Conservation (phyloP, 2,113 vertebrate species). For the Megaceryle torquata region DNA sequence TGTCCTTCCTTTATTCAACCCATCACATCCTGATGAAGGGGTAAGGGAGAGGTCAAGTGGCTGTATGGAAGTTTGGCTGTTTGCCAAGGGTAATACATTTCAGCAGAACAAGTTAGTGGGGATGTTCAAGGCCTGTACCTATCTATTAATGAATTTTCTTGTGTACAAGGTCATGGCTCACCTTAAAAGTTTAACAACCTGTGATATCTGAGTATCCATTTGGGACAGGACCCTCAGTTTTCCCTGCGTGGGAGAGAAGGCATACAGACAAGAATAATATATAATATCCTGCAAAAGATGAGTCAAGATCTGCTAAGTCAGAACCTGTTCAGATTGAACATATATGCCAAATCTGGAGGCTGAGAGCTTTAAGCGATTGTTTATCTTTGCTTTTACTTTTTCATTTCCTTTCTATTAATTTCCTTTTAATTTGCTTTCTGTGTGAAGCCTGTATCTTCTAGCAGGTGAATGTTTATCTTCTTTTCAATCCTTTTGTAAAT, state of each 20-base stretch:
- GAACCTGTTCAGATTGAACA: not conserved
- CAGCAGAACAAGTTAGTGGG: not conserved
- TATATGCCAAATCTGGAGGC: not conserved
- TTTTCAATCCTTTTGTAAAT: not conserved
- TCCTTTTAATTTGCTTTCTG: not conserved
- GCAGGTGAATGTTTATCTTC: not conserved
- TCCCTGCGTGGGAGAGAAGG: not conserved
- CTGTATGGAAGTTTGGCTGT: not conserved
- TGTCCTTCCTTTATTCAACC: not conserved
- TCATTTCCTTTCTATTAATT: not conserved
- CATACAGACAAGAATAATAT: not conserved
- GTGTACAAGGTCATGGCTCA: not conserved
- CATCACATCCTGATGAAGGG: not conserved
- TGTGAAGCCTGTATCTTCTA: not conserved
- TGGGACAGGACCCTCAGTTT: not conserved
- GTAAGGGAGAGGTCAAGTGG: fast-evolving
- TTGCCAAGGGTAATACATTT: not conserved
- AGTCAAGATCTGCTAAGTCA: not conserved
- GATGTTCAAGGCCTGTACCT: not conserved
- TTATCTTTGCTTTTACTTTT: not conserved
- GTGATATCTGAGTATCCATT: not conserved
- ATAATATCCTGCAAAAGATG: not conserved
- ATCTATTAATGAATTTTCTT: not conserved
- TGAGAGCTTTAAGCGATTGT: not conserved
- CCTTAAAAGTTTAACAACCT: not conserved